These are phyloP conservation scores for Athene cunicularia DNA, from an alignment of 2,113 vertebrate genomes.

Conservation along the genomic window DNA sequence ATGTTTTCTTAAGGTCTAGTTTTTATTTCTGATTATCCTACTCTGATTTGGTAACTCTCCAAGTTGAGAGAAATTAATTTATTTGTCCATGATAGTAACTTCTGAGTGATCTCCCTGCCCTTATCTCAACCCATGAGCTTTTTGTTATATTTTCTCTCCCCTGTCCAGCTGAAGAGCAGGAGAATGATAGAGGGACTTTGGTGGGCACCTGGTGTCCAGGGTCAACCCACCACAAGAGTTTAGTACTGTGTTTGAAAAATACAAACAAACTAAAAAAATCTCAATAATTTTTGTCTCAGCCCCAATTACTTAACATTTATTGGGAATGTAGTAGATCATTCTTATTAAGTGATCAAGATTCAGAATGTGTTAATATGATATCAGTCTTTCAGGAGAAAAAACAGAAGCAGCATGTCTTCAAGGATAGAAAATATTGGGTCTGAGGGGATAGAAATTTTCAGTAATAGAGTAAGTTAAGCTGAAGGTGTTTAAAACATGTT, in stretches of 20 bases:
- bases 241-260: neutral
- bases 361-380: neutral
- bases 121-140: neutral
- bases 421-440: neutral
- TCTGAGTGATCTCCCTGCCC: neutral
- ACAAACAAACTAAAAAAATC: neutral
- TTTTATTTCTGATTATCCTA: neutral
- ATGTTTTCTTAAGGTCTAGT: neutral
- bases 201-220: neutral
- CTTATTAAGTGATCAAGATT: neutral
- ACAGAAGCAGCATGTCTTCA: neutral
- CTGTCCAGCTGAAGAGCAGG: neutral
- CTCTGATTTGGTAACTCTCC: neutral
- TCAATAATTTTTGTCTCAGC: neutral
- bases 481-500: neutral
- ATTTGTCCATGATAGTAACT: neutral
- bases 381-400: neutral
- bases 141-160: rapidly evolving
- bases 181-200: neutral
- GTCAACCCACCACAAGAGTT: neutral
- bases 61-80: too few relatives aligned
- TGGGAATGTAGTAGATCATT: neutral
- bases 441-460: neutral
- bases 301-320: rapidly evolving
- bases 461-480: neutral